These are phyloP conservation scores for Sialis fuliginosa DNA, from an alignment of 2,888 invertebrate genomes.

Conservation along the genomic window DNA sequence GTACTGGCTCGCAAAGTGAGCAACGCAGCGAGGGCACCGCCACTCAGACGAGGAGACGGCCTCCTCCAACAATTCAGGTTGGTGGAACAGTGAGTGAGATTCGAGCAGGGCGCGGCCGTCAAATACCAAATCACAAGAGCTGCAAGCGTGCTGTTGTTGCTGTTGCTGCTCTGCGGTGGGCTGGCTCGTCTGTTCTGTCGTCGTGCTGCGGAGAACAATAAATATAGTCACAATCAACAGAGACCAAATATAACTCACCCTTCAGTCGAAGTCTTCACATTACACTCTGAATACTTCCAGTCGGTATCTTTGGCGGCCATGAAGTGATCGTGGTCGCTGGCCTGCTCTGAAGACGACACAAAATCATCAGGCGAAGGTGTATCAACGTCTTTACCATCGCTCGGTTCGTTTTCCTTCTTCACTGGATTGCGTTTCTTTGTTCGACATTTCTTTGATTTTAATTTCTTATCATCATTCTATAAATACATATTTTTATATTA, in stretches of 20 bases:
- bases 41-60: constrained; percentile 14
- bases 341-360: constrained; percentile 1
- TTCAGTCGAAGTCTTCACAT: too few relatives aligned
- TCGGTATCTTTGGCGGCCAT: too few relatives aligned
- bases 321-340: neutral
- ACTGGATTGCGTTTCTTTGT: constrained; percentile 13
- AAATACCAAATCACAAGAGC: constrained; percentile 13
- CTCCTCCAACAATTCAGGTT: constrained; percentile 11
- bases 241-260: too few relatives aligned
- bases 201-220: too few relatives aligned
- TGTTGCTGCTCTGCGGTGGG: too few relatives aligned
- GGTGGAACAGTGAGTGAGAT: constrained; percentile 18
- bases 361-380: neutral
- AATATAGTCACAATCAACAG: too few relatives aligned
- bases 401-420: constrained; percentile 8
- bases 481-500: constrained; percentile 11
- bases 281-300: too few relatives aligned
- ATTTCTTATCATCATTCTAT: constrained; percentile 11
- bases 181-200: too few relatives aligned
- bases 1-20: constrained; percentile 17
- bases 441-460: constrained; percentile 14
- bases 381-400: neutral
- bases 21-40: constrained; percentile 18
- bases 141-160: too few relatives aligned
- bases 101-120: constrained; percentile 17